Conservation (phyloP, 2,797 vertebrate species). For the Decapterus maruadsi region DNA sequence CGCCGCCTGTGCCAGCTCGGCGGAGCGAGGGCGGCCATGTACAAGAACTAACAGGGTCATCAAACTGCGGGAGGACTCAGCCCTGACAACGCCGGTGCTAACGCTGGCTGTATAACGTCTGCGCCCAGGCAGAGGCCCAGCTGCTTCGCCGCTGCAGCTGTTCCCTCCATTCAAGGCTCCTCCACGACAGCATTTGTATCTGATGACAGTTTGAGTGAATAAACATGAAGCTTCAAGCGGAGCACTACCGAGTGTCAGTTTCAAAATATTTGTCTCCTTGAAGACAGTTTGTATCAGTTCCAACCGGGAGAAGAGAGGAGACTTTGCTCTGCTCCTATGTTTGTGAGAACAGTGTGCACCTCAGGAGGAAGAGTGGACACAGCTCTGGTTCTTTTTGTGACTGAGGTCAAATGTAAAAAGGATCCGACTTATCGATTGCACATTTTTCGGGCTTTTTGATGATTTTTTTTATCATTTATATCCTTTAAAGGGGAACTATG, state of each 20-base stretch:
- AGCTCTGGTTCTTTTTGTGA: background rate
- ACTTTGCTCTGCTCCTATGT: background rate
- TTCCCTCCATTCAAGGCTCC: slow-evolving; percentile 20
- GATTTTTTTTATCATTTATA: background rate
- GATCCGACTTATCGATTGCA: background rate
- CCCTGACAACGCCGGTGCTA: slow-evolving; percentile 33
- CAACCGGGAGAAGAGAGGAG: background rate
- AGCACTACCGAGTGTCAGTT: background rate
- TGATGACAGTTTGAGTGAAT: slow-evolving; percentile 38
- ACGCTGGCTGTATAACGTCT: slow-evolving; percentile 33
- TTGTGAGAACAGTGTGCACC: slow-evolving; percentile 1
- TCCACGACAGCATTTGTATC: slow-evolving; percentile 23
- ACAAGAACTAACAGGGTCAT: slow-evolving; percentile 62
- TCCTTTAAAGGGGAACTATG: no score
- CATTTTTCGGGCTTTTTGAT: background rate
- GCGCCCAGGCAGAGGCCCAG: slow-evolving; percentile 38
- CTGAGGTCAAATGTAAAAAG: background rate
- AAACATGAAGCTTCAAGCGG: slow-evolving; percentile 20
- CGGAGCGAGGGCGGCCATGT: slow-evolving; percentile 52
- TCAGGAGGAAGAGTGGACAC: background rate
- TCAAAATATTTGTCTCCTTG: slow-evolving; percentile 38
- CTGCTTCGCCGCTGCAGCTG: slow-evolving; percentile 52
- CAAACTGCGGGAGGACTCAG: slow-evolving; percentile 50
- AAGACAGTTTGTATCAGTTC: slow-evolving; percentile 13
- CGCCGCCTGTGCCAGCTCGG: slow-evolving; percentile 44